Base-by-base conservation (phyloP, 2,888 invertebrate genomes). In the Leptopilina drosophilae region DNA sequence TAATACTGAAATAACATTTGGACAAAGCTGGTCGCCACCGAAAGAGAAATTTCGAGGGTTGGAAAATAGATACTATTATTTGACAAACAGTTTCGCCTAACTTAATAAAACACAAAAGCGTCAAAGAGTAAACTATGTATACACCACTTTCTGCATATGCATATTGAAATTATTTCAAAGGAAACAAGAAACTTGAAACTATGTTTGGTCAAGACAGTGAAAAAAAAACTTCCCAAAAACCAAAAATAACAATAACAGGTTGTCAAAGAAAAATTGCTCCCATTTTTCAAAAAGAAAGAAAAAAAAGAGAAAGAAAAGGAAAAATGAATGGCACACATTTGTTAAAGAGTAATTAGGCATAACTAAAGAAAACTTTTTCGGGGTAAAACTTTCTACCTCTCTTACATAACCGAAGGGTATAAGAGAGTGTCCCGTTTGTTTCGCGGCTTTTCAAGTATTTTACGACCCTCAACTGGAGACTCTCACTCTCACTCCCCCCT, bases 371-470 rank as follows among this genome's bases (percentile, higher is more conserved):
- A 49, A 49, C 2, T 49, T 49, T 8, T 33, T 42, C 42, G 42
- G 8, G 42, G 42, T 42, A 42, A 42, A 42, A 42, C 42, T 42
- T 42, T 42, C 42, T 8, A 42, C 42, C 42, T 42, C 42, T 49
- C 11, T 11, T 49, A 49, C 9, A 49, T 49, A 49, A 49, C 65
- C 5, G 42, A 76, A 82, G 79, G 75, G 80, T 40, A 67, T 26
- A 49, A 56, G 15, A 42, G 40, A 66, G 15, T 40, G 40, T 40
- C 66, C 46, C 15, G 77, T 33, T 33, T 79, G 79, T 78, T 80
- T 82, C 65, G 77, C 80, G 79, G 77, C 82, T 82, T 42, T 78
- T 82, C 76, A 65, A 82, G 80, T 82, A 78, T 78, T 77, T 66
- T 77, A 77, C 77, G 77, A 79, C 64, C 78, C 78, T 82, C 77